Conservation (phyloP, 2,888 invertebrate species). For the Hydropsyche betteni region DNA sequence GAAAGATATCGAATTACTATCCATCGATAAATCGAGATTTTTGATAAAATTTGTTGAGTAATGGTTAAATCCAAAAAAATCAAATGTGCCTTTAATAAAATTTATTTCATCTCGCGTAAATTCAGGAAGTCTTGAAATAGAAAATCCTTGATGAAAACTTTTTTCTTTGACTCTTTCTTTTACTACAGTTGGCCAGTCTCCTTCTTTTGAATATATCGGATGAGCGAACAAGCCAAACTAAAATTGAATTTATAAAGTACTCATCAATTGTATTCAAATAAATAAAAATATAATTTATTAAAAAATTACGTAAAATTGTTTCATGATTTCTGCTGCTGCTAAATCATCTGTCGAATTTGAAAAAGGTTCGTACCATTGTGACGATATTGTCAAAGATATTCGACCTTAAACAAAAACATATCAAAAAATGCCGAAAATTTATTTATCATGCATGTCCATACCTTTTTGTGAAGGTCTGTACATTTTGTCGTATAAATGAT, state of each 20-base stretch:
- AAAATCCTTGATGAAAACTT: conserved; percentile 67
- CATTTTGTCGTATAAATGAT: conserved; percentile 54
- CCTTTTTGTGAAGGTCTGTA: conserved; percentile 53
- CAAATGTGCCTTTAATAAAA: conserved; percentile 66
- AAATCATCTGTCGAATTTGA: conserved; percentile 53
- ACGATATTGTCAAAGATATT: conserved; percentile 54
- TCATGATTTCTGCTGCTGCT: conserved; percentile 56
- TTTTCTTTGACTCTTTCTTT: conserved; percentile 65
- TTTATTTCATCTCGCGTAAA: conserved; percentile 69
- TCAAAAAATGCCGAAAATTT: background rate
- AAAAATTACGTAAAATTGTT: conserved; percentile 56
- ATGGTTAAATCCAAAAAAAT: conserved; percentile 77
- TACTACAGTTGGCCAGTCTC: conserved; percentile 71
- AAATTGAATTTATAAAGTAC: background rate
- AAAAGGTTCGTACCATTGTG: conserved; percentile 53
- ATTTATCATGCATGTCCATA: background rate
- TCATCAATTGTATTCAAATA: too few species aligned
- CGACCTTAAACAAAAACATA: conserved; percentile 51
- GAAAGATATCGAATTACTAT: conserved; percentile 44
- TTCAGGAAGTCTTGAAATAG: conserved; percentile 67
- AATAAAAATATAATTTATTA: background rate
- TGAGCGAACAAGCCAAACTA: conserved; percentile 66
- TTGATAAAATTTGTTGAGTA: conserved; percentile 62
- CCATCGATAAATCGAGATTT: background rate
- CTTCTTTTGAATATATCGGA: conserved; percentile 68